Conservation (phyloP, 1,140 invertebrate species). For the Charaxes varanes region DNA sequence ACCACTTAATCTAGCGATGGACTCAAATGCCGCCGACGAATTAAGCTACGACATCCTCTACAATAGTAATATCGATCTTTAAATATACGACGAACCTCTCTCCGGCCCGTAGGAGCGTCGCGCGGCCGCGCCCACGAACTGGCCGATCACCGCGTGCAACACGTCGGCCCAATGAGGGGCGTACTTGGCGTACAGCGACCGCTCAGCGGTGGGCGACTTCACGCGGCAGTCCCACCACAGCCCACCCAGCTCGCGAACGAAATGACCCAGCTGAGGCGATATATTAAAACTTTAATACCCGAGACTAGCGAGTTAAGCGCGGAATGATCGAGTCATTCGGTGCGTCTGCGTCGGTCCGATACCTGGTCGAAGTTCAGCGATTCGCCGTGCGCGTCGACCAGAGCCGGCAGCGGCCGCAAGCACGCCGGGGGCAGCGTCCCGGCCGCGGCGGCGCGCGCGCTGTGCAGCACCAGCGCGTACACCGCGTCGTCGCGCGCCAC, state of each 20-base stretch:
- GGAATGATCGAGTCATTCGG: too few species aligned
- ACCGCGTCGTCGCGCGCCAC: constrained; percentile 22
- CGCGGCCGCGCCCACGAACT: constrained; percentile 28
- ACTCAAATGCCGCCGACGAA: too few species aligned
- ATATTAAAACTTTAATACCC: too few species aligned
- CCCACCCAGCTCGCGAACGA: constrained; percentile 36
- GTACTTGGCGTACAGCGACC: constrained; percentile 15
- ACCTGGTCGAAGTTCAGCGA: constrained; percentile 31
- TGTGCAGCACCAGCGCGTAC: constrained; percentile 14
- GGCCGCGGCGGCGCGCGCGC: constrained; percentile 12
- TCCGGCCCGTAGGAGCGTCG: constrained; percentile 32
- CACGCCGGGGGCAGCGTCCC: constrained; percentile 23
- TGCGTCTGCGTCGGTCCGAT: not conserved
- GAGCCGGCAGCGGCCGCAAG: constrained; percentile 16
- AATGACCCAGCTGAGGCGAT: constrained; percentile 30
- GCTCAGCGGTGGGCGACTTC: not conserved
- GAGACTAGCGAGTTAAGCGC: too few species aligned
- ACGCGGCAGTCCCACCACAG: constrained; percentile 43
- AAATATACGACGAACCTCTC: constrained; percentile 24
- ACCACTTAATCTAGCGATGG: too few species aligned
- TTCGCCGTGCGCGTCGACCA: constrained; percentile 10
- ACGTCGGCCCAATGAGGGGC: constrained; percentile 26
- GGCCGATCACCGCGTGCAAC: constrained; percentile 23
- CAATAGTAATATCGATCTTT: too few species aligned
- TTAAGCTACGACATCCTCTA: too few species aligned